phyloP scores from a whole-genome alignment of 2,888 invertebrate genomes.

The Carabus problematicus region DNA sequence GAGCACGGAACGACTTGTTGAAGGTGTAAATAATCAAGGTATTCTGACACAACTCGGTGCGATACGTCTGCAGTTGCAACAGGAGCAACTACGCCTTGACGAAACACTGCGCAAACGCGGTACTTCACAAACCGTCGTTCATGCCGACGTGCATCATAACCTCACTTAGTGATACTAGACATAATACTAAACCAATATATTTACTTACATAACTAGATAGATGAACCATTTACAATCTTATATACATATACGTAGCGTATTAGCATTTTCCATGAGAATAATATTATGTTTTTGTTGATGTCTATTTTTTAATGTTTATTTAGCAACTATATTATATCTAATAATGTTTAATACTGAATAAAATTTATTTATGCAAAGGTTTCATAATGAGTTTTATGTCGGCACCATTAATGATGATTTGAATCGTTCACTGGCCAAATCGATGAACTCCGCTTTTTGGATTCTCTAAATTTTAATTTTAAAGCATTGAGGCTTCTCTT shows the following conservation, averaged over 20 bases:
- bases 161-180: constrained; percentile 10
- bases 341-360: constrained; percentile 13
- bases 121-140: constrained; percentile 53
- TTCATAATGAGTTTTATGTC: background rate
- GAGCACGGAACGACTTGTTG: constrained; percentile 54
- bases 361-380: constrained; percentile 16
- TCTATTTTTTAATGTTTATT: background rate
- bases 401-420: too few species aligned
- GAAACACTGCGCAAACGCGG: constrained; percentile 57
- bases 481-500: too few species aligned
- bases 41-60: constrained; percentile 74
- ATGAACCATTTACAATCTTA: background rate
- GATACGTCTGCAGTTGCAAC: constrained; percentile 70
- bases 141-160: constrained; percentile 31
- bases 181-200: background rate
- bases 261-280: background rate
- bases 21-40: constrained; percentile 61
- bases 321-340: background rate
- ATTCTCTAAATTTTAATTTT: too few species aligned
- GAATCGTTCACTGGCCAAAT: too few species aligned
- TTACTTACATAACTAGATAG: background rate
- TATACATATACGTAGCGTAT: constrained; percentile 1
- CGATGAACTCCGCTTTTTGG: too few species aligned
- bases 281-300: background rate
- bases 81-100: constrained; percentile 70